These are phyloP conservation scores for Mesembrinibis cayennensis DNA, from an alignment of 2,113 vertebrate genomes.

Conservation along the genomic window DNA sequence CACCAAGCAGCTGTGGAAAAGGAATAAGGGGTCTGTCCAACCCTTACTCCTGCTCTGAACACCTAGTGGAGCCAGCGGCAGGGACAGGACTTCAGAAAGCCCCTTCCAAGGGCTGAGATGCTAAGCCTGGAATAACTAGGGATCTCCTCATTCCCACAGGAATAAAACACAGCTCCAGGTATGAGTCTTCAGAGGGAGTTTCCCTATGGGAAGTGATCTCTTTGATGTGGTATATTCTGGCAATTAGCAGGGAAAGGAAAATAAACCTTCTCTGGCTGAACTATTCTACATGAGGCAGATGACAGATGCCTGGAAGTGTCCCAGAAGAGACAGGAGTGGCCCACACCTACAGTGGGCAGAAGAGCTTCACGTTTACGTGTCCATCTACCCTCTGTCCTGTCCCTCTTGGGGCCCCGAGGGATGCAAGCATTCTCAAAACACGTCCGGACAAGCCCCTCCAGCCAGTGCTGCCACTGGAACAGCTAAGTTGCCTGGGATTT, in stretches of 20 bases:
- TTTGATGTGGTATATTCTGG: slow-evolving; percentile 29
- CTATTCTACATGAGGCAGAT: rapidly evolving
- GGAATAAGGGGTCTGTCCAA: not conserved
- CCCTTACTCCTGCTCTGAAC: not conserved
- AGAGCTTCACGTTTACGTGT: not conserved
- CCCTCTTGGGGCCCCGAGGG: not conserved
- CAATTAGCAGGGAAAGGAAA: slow-evolving; percentile 44
- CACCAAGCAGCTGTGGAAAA: not conserved
- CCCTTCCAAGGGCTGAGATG: not conserved
- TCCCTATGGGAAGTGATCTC: not conserved
- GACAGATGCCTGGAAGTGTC: not conserved
- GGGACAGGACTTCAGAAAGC: not conserved
- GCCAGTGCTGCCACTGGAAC: not conserved
- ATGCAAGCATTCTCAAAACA: not conserved
- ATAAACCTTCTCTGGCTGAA: not conserved
- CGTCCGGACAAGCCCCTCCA: rapidly evolving
- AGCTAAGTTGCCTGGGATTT: not conserved
- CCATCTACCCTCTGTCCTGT: not conserved
- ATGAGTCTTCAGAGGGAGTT: not conserved
- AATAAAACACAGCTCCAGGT: not conserved
- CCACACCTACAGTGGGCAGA: rapidly evolving
- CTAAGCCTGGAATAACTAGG: not conserved
- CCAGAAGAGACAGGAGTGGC: not conserved
- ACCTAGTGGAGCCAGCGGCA: rapidly evolving
- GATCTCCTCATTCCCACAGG: not conserved